Evolutionary conservation across 1,140 invertebrate species (phyloP).

Genomic region (Papilio glaucus): DNA sequence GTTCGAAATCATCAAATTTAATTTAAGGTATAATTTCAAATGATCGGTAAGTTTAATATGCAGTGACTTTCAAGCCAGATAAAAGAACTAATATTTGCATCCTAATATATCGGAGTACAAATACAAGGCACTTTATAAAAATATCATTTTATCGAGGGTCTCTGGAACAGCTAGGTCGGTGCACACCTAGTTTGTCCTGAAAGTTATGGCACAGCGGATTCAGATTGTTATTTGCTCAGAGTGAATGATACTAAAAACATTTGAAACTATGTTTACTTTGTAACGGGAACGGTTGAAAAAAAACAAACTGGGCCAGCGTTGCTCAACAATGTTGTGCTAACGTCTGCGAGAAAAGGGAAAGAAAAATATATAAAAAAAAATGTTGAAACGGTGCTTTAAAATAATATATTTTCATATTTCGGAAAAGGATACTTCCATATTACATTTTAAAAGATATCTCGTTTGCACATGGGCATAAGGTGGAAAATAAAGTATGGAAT

Average conservation of each 20-base stretch:
- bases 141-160: not conserved
- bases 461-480: too few species aligned
- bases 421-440: not conserved
- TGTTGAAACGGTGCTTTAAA: slow-evolving; percentile 23
- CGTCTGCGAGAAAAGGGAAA: slow-evolving; percentile 22
- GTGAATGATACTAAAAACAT: slow-evolving; percentile 24
- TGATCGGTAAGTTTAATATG: too few species aligned
- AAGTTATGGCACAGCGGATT: not conserved
- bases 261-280: slow-evolving; percentile 9
- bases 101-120: too few species aligned
- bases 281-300: slow-evolving; percentile 23
- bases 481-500: too few species aligned
- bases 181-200: not conserved
- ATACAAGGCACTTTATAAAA: not conserved
- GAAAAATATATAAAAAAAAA: slow-evolving; percentile 24
- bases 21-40: too few species aligned
- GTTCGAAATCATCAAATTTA: too few species aligned
- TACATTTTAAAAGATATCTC: not conserved
- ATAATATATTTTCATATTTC: not conserved
- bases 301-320: slow-evolving; percentile 28
- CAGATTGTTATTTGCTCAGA: slow-evolving; percentile 7
- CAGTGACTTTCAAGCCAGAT: too few species aligned
- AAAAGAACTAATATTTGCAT: too few species aligned
- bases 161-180: not conserved
- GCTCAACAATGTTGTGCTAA: slow-evolving; percentile 24